Conservation (phyloP, 2,888 invertebrate genomes). For the Cephus rjabovi region DNA sequence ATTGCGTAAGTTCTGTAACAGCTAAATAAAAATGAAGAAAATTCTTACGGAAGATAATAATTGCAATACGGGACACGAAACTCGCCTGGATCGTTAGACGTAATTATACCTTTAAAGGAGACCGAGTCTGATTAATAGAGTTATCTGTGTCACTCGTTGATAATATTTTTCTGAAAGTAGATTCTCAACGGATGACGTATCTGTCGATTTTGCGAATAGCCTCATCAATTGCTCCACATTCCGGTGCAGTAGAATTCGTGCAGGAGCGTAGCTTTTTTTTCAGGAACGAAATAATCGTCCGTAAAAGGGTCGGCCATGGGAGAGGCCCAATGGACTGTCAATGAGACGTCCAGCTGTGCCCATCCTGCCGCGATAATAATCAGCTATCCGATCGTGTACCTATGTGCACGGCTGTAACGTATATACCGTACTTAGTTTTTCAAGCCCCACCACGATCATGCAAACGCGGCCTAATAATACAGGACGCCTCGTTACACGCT, state of each 20-base stretch:
- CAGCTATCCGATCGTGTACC: slow-evolving; percentile 6
- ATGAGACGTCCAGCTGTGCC: slow-evolving; percentile 54
- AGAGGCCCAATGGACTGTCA: slow-evolving; percentile 30
- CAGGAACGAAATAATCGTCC: not conserved
- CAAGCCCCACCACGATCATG: not conserved
- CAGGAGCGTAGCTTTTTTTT: not conserved
- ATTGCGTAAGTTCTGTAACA: not conserved
- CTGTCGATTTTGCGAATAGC: not conserved
- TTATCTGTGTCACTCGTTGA: not conserved
- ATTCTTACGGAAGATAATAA: too few relatives aligned
- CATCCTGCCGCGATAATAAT: slow-evolving; percentile 50
- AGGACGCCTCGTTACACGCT: not conserved
- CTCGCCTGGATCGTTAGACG: not conserved
- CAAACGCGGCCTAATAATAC: not conserved
- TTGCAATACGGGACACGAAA: too few relatives aligned
- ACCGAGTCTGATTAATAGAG: not conserved
- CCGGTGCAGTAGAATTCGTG: not conserved
- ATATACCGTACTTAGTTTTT: not conserved
- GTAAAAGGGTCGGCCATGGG: not conserved
- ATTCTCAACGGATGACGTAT: not conserved
- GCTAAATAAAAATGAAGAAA: too few relatives aligned
- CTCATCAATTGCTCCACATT: not conserved
- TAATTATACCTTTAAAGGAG: not conserved
- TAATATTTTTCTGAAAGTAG: not conserved
- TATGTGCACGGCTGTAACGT: not conserved